Evolutionary conservation across 2,888 invertebrate species (phyloP), one percentile per base, ranked within the genome.

Genomic region (Xanthostigma xanthostigma): DNA sequence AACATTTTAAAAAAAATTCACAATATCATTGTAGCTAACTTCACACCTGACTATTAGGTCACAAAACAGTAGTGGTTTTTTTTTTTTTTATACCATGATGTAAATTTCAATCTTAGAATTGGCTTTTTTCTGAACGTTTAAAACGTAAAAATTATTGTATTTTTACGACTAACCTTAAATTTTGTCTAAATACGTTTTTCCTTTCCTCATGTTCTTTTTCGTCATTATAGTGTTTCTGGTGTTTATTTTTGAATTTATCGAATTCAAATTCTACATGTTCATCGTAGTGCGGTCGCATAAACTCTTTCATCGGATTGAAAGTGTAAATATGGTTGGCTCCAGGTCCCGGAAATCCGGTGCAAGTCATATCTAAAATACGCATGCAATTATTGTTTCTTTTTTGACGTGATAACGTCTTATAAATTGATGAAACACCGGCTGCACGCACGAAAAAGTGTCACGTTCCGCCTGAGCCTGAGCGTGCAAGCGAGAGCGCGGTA

Each of bases 291-390:
- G 81, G 79, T 57, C 85, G 79, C 11, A 95, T 71, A 59, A 87
- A 95, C 70, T 96, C 95, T 54, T 76, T 78, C 84, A 95, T 93
- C 1, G 95, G 95, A 69, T 95, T 95, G 68, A 92, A 91, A 0
- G 87, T 84, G 46, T 85, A 84, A 59, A 78, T 70, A 62, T 87
- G 84, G 12, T 74, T 73, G 8, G 73, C 71, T 1, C 89, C 88
- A 2, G 94, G 94, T 0, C 92, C 93, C 0, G 94, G 93, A 69
- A 93, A 95, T 11, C 79, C 75, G 2, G 75, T 69, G 60, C 89
- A 90, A 10, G 76, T 71, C 60, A 79, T 61, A 49, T 73, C 85
- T 84, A 60, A n/a, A 65, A 62, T 10, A 37, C 5, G 37, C n/a
- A 9, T 38, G 2, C 41, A n/a, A n/a, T n/a, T n/a, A n/a, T n/a